Evolutionary conservation across 2,113 vertebrate genomes (phyloP).

Genomic region (Sciurus niger): DNA sequence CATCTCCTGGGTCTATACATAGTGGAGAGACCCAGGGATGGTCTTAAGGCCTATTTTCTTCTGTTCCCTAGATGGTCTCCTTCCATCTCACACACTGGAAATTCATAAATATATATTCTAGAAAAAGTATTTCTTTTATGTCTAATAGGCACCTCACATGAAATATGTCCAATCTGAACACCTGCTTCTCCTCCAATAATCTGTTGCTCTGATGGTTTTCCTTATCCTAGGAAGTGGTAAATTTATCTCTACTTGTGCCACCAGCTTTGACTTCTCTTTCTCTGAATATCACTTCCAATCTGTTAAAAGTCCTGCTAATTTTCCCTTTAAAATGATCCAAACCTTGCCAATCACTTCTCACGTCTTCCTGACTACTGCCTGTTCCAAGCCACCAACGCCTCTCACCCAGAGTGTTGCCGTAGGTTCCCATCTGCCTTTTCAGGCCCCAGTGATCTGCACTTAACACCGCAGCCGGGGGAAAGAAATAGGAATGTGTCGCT

Average conservation of each 20-base stretch:
- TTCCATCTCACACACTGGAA: not conserved
- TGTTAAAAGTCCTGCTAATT: not conserved
- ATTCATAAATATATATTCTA: not conserved
- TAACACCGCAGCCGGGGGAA: not conserved
- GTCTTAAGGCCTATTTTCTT: not conserved
- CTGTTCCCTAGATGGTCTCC: not conserved
- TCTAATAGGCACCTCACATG: not conserved
- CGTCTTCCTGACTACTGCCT: not conserved
- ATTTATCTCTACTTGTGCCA: not conserved
- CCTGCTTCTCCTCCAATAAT: not conserved
- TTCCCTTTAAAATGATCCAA: not conserved
- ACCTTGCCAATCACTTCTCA: not conserved
- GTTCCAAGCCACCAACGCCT: accelerated
- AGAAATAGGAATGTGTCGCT: not conserved
- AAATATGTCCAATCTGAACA: not conserved
- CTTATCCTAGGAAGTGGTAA: not conserved
- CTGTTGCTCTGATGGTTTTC: not conserved
- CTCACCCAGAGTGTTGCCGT: not conserved
- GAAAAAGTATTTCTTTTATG: not conserved
- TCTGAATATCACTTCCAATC: not conserved
- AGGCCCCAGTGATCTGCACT: not conserved
- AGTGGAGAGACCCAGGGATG: not conserved
- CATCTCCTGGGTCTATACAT: not conserved
- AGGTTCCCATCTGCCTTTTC: not conserved
- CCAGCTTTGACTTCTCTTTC: not conserved